Conservation (phyloP, 64 coral and sea anemone genomes). For the Porites australiensis region DNA sequence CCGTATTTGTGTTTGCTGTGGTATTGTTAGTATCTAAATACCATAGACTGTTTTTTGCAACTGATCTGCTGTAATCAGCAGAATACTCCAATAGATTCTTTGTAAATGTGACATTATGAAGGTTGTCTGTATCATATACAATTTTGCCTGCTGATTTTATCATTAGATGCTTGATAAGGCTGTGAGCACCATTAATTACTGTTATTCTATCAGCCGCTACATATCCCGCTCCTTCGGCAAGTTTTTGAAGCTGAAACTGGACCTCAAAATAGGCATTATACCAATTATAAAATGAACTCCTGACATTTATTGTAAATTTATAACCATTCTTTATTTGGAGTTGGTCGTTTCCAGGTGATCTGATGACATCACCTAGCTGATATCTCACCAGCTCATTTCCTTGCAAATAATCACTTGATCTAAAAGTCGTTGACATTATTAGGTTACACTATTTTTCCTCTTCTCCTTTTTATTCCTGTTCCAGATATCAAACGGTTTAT, state of each 20-base stretch:
- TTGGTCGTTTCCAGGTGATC: no score
- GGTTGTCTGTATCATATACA: background rate
- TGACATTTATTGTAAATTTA: no score
- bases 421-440: background rate
- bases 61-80: background rate
- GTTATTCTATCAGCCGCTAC: background rate
- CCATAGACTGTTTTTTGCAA: background rate
- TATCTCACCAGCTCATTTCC: no score
- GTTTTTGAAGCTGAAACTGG: background rate
- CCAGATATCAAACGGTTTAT: background rate
- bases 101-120: background rate
- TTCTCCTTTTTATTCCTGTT: background rate
- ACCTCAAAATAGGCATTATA: no score
- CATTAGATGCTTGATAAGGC: background rate
- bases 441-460: background rate
- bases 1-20: background rate
- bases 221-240: background rate
- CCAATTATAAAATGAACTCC: no score
- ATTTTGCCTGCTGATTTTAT: background rate
- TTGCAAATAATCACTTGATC: no score
- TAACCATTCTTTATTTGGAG: no score
- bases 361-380: no score
- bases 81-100: slow-evolving; percentile 8
- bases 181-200: background rate
- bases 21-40: background rate